Base-by-base conservation (phyloP, 2,113 vertebrate genomes). In the Micronisus gabar region DNA sequence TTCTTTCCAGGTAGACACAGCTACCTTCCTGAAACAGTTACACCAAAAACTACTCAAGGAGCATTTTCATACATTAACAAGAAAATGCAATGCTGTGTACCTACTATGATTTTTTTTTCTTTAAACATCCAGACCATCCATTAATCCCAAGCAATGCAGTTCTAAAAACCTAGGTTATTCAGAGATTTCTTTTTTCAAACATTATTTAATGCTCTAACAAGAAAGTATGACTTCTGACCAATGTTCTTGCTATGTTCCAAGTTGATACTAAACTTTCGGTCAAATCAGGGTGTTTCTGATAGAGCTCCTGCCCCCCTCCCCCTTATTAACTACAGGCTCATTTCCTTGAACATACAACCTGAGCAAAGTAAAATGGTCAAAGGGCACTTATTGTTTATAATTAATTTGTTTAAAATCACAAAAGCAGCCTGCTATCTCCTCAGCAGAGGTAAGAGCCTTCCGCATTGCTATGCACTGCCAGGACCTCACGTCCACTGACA, bases 221-320 rank as follows among this genome's bases (percentile, higher is more conserved):
- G 27, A 70, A 65, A 85, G 22, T 3, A 15, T 20, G 10, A 47
- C 50, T 89, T 81, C 30, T 36, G 26, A 70, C 17, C 32, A 40
- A 26, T 5, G 7, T 20, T 86, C 29, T 70, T 61, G 13, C 30
- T 32, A 12, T 10, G 32, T 34, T 80, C 23, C 67, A 47, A 70
- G 53, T 86, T 84, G 91, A 94, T 8, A 30, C 21, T 3, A 61
- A 95, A 94, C 58, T 76, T 92, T 40, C 21, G 43, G 36, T 40
- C 26, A 52, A 88, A 36, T 68, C 53, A 72, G 15, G 27, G 10
- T 58, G 34, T 8, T 91, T 34, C 86, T 29, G 23, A n/a, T 0
- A 2, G 6, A 91, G 34, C 14, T 81, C 52, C 71, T 23, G 30
- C 6, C 8, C 21, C 17, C 34, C 32, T 40, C 15, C 34, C 34